A percentile compares a stretch with the other conserved stretches of the same genome.
Conservation (phyloP, 2,888 invertebrate genomes). For the Netelia inedita region DNA sequence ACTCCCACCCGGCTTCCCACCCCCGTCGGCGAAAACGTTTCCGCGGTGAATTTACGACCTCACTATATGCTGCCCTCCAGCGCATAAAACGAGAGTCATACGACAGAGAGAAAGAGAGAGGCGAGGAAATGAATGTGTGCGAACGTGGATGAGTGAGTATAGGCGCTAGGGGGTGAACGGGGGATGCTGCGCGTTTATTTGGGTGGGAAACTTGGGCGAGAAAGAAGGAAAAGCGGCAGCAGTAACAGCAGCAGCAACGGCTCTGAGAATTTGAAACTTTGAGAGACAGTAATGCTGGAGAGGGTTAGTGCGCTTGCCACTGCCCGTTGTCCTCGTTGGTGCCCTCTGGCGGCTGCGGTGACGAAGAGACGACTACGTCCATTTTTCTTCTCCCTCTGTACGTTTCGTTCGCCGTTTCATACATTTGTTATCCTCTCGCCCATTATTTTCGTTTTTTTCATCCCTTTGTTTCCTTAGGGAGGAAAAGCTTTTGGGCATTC, state of each 20-base stretch:
- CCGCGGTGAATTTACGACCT: constrained; percentile 56
- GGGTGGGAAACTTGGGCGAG: constrained; percentile 38
- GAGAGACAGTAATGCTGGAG: constrained; percentile 38
- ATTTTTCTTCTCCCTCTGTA: constrained; percentile 36
- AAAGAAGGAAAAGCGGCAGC: constrained; percentile 47
- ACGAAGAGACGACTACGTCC: constrained; percentile 64
- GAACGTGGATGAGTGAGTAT: constrained; percentile 66
- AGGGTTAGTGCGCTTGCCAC: constrained; percentile 16
- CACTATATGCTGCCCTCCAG: constrained; percentile 33
- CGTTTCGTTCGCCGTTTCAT: constrained; percentile 23
- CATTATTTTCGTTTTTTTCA: constrained; percentile 24
- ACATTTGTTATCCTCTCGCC: constrained; percentile 54
- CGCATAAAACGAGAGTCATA: constrained; percentile 37
- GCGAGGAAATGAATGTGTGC: constrained; percentile 57
- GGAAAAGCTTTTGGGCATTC: constrained; percentile 9
- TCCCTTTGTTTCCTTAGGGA: not conserved
- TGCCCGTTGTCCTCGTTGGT: constrained; percentile 22
- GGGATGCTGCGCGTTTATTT: constrained; percentile 33
- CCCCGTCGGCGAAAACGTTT: constrained; percentile 14
- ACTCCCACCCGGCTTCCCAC: not conserved
- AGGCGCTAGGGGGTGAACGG: constrained; percentile 50
- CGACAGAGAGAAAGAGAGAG: constrained; percentile 33
- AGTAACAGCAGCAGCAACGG: constrained; percentile 24
- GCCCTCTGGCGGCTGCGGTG: constrained; percentile 28
- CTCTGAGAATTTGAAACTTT: constrained; percentile 58